Base-by-base conservation (phyloP, 2,113 vertebrate species). In the Labeo catla region DNA sequence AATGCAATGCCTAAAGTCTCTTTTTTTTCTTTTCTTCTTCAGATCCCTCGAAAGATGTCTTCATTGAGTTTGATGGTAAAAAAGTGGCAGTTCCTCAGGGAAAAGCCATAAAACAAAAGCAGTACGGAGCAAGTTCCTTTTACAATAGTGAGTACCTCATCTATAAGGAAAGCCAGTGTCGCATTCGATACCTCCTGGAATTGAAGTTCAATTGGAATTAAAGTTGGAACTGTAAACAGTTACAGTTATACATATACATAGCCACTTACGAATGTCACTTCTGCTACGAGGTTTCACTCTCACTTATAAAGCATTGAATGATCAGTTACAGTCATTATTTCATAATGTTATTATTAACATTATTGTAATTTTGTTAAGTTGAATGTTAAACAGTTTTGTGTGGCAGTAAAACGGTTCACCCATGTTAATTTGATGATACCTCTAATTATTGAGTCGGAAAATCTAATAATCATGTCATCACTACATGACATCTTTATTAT, bases 81-180 rank as follows among this genome's bases (percentile, higher is more conserved):
- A 81, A 84, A 66, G 95, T 99, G 19, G 83, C 88, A 8, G 95
- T 99, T 63, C 95, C 96, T 43, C 98, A 98, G 89, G 97, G 97
- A 47, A 90, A 84, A 6, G 93, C 96, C 5, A 57, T 93, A 57
- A 2, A 59, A 0, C 92, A 96, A 92, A 45, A 91, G 0, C 11
- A 94, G 81, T 97, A 94, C 90, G n/a, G 89, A 10, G 2, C 72
- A 0, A 97, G 96, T 84, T 0, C 0, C 70, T 99, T 99, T 91
- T 2, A 0, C 61, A 96, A 97, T 93, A 98, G 97, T 1, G 96
- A 99, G 91, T 98, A 98, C 91, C 94, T 99, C 74, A 94, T 98
- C 92, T 99, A 98, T 92, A 91, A 93, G 84, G 97, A 99, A 88
- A 98, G 92, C 88, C 97, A 98, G 91, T 97, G 97, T 86, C 87